These are phyloP conservation scores for Melipona quadrifasciata DNA, from an alignment of 1,140 invertebrate species.

Conservation along the genomic window DNA sequence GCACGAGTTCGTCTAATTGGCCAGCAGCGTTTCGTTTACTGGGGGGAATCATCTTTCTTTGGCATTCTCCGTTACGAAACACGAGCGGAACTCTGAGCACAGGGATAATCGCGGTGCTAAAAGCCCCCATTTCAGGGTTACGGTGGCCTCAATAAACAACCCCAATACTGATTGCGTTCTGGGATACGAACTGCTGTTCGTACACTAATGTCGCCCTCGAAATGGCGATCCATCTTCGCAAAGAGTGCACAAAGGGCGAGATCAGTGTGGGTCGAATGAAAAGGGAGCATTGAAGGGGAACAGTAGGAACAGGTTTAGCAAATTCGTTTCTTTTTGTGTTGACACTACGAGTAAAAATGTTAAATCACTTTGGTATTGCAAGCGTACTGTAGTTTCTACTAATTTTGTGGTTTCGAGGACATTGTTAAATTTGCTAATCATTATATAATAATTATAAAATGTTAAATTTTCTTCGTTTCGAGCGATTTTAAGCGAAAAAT, in stretches of 20 bases:
- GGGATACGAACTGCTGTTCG: neutral
- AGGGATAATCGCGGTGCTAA: neutral
- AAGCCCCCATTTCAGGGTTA: neutral
- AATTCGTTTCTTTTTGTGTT: neutral
- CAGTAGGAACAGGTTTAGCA: neutral
- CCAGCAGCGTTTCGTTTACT: neutral
- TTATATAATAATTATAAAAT: no score
- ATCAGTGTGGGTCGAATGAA: neutral
- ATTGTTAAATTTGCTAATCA: no score
- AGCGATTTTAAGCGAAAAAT: no score
- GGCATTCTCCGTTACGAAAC: neutral
- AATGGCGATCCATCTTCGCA: slow-evolving; percentile 4
- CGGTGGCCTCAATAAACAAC: slow-evolving; percentile 4
- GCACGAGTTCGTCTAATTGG: neutral
- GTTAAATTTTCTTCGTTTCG: no score
- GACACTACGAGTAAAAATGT: neutral
- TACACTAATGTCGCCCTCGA: neutral
- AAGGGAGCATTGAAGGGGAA: neutral
- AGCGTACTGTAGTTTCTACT: no score
- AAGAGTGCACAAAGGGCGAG: neutral
- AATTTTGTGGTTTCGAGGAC: no score
- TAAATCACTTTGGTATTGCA: no score
- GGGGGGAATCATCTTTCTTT: neutral
- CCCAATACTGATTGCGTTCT: neutral
- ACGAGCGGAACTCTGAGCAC: neutral